Evolutionary conservation across 1,140 invertebrate species (phyloP), one percentile per base, ranked within the genome.

Genomic region (Paramacrobiotus metropolitanus): DNA sequence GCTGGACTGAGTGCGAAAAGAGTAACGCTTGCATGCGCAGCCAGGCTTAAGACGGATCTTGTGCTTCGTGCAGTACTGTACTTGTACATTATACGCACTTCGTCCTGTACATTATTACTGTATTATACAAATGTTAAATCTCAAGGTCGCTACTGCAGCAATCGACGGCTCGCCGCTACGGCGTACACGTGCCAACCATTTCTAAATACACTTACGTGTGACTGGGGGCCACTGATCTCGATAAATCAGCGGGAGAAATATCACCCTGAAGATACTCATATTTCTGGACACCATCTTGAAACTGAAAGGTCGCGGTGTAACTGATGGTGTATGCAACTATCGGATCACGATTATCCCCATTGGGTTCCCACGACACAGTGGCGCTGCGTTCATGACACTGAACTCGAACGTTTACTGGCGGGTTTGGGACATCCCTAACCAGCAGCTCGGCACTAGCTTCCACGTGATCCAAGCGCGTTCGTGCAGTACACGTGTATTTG

Each of bases 361-460:
- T 83, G 2, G 89, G 81, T 67, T 78, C 76, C 92, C 92, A 97
- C 64, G 78, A 77, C 3, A 92, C 77, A 1, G 79, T 77, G 0
- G 88, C 85, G 62, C 83, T 81, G 55, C 77, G 77, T 15, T 78
- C 76, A 62, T 79, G 73, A 70, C 91, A 92, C 1, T 72, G 71
- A 2, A 88, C 78, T 66, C 62, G 65, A 34, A 73, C 72, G 44
- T 92, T 73, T 30, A 74, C 73, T 0, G 93, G 93, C 1, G 86
- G 74, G 73, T 96, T 94, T 3, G 94, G 93, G 21, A 87, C 85
- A 75, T 94, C 92, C 83, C 95, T 89, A 2, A 98, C 92, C 62
- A 81, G 88, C 1, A 98, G 76, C 60, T 85, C 87, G 3, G 93
- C 91, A 65, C 81, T 78, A 0, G 87, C 85, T 2, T 77, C 78